A percentile compares a stretch with the other conserved stretches of the same genome.
These are phyloP conservation scores for Eurystomus gularis DNA, from an alignment of 2,113 vertebrate genomes.

Conservation along the genomic window DNA sequence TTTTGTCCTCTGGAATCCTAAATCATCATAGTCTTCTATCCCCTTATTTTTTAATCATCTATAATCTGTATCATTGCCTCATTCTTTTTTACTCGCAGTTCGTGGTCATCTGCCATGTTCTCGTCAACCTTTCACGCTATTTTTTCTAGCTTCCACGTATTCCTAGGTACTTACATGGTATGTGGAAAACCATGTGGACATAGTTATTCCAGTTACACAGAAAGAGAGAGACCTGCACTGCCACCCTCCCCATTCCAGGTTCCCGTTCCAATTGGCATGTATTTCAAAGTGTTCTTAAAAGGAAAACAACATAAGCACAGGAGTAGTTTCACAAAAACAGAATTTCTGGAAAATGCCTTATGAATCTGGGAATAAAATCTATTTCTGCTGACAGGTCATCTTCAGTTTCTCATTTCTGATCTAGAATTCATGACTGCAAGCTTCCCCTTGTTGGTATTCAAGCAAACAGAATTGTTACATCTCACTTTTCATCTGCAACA, in stretches of 20 bases:
- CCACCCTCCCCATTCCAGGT: not conserved
- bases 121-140: not conserved
- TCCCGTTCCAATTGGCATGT: not conserved
- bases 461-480: not conserved
- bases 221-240: not conserved
- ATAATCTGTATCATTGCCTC: not conserved
- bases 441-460: not conserved
- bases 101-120: not conserved
- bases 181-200: not conserved
- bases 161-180: not conserved
- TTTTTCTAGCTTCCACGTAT: not conserved
- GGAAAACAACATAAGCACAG: not conserved
- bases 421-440: not conserved
- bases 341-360: not conserved
- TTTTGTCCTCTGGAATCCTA: not conserved
- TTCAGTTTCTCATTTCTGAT: not conserved
- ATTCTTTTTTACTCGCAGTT: not conserved
- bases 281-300: not conserved
- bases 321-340: not conserved
- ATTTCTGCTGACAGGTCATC: not conserved
- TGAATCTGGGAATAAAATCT: not conserved
- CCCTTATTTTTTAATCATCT: not conserved
- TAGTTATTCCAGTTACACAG: not conserved
- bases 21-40: not conserved
- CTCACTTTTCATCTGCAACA: not conserved